Base-by-base conservation (phyloP, 2,888 invertebrate species). In the Dermolepida albohirtum region DNA sequence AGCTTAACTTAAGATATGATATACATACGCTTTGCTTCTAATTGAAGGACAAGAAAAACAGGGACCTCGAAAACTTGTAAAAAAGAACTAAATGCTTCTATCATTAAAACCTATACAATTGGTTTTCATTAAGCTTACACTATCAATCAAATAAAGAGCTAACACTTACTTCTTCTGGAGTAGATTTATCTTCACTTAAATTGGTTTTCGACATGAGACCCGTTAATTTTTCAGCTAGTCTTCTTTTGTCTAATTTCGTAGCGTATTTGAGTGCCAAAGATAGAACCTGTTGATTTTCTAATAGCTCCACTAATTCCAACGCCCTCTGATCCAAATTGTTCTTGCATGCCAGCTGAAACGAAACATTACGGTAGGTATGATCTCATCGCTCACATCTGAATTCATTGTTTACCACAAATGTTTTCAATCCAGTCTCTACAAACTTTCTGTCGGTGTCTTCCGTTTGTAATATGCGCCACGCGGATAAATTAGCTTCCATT, bases 231-330 rank as follows among this genome's bases (percentile, higher is more conserved):
- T 95, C 93, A 0, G 93, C 92, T 50, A 97, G 85, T 76, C 92
- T 90, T 74, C 89, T 88, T 74, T 91, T 89, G 22, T 93, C 91
- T 10, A 92, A 85, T 73, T 93, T 90, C 0, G 90, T 89, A 0
- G 96, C 94, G 83, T 96, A 97, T 80, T 94, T 95, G n/a, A 94
- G 90, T 0, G 95, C 96, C 41, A 96, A 84, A 71, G 92, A 92
- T 41, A 96, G 83, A 0, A 95, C 85, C 50, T 92, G 90, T 1
- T 90, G 89, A 76, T 92, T 92, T 17, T 90, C 89, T 77, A 97
- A 87, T 74, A 95, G 85, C 78, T 93, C 91, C 77, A 93, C 91
- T 81, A 95, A 92, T 82, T 97, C 97, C 54, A 94, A 84, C 0
- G 96, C 97, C 44, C 97, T 87, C 76, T 90, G 91, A 78, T 97